Percentiles rank a stretch among this genome's conserved stretches.
Evolutionary conservation across 2,797 vertebrate genomes (phyloP).

Genomic region (Coracias cyanogaster): DNA sequence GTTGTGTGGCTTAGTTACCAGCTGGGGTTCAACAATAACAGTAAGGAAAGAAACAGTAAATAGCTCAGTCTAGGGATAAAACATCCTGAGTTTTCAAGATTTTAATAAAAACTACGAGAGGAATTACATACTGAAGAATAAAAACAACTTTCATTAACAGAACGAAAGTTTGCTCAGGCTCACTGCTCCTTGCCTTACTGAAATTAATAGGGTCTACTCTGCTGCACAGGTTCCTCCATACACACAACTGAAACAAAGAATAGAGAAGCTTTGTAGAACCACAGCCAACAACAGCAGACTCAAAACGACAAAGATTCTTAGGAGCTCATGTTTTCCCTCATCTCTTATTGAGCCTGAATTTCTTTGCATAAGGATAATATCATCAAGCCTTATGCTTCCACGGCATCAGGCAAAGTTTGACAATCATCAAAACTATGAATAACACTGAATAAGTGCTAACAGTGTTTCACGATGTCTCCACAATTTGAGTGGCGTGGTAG

Average conservation of each 20-base stretch:
- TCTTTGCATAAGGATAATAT: neutral
- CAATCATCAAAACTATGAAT: neutral
- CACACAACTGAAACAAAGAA: neutral
- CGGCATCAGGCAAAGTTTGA: neutral
- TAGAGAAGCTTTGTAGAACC: neutral
- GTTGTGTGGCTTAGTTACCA: neutral
- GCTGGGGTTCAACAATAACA: neutral
- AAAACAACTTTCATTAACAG: neutral
- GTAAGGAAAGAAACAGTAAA: neutral
- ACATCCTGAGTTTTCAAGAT: neutral
- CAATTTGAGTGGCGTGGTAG: neutral
- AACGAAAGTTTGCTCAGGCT: neutral
- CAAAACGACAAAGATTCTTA: neutral
- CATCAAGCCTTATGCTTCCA: neutral
- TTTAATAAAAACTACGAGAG: neutral
- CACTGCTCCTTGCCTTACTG: neutral
- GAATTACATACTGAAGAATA: neutral
- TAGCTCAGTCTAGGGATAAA: neutral
- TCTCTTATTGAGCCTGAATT: neutral
- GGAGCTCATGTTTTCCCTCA: neutral
- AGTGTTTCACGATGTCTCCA: neutral
- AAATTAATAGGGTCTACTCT: neutral
- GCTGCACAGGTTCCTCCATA: neutral
- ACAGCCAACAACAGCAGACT: neutral
- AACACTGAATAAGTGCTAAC: neutral